These are phyloP conservation scores for Drosophila sordidula DNA, from an alignment of 2,888 invertebrate genomes.

Conservation along the genomic window DNA sequence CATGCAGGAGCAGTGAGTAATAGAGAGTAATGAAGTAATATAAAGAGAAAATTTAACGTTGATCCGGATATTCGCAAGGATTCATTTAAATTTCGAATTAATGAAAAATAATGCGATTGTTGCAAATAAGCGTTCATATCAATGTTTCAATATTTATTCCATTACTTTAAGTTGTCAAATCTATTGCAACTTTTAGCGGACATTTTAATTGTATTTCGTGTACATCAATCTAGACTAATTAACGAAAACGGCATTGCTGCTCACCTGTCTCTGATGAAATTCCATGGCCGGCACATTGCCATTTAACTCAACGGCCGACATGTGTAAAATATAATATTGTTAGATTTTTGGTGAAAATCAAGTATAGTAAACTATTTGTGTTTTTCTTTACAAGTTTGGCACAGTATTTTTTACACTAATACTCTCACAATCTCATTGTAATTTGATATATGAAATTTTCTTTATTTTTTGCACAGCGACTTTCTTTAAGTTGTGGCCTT, in stretches of 20 bases:
- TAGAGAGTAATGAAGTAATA: too few relatives aligned
- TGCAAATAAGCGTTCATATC: too few relatives aligned
- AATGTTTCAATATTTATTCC: too few relatives aligned
- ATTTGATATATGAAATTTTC: slow-evolving; percentile 45
- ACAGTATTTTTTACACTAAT: slow-evolving; percentile 19
- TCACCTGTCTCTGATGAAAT: slow-evolving; percentile 81
- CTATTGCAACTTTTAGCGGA: too few relatives aligned
- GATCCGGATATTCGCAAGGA: too few relatives aligned
- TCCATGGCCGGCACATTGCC: slow-evolving; percentile 77
- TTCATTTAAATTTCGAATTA: too few relatives aligned
- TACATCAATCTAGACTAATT: too few relatives aligned
- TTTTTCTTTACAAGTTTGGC: slow-evolving; percentile 27
- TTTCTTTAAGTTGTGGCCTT: slow-evolving; percentile 25
- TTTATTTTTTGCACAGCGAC: slow-evolving; percentile 22
- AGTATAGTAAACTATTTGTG: slow-evolving; percentile 14
- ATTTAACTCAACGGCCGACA: slow-evolving; percentile 81
- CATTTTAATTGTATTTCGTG: too few relatives aligned
- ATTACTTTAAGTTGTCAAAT: too few relatives aligned
- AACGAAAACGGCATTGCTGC: slow-evolving; percentile 16
- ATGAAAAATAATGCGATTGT: too few relatives aligned
- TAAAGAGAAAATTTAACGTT: too few relatives aligned
- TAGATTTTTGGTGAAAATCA: slow-evolving; percentile 16
- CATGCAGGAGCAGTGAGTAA: too few relatives aligned
- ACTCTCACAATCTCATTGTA: slow-evolving; percentile 23
- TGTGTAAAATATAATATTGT: slow-evolving; percentile 47